A percentile compares a stretch with the other conserved stretches of the same genome.
These are phyloP conservation scores for Columba livia DNA, from an alignment of 2,113 vertebrate species.

Conservation along the genomic window DNA sequence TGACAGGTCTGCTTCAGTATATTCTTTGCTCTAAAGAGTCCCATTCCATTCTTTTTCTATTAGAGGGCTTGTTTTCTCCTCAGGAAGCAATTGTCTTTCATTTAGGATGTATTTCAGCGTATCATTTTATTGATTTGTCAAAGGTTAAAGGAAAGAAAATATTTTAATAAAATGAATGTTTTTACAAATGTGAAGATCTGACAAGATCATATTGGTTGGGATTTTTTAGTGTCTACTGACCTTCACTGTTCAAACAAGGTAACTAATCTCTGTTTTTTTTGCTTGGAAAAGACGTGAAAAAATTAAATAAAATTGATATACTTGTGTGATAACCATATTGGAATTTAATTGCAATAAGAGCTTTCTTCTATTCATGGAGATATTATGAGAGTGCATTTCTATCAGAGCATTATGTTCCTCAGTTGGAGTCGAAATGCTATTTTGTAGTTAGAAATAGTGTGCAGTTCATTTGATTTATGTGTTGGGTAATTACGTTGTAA, in stretches of 20 bases:
- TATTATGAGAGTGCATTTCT: background rate
- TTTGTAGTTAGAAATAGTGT: background rate
- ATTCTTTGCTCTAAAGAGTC: background rate
- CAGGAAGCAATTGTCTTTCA: background rate
- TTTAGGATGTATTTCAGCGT: background rate
- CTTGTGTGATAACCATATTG: background rate
- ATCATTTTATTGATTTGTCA: background rate
- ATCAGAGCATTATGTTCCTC: background rate
- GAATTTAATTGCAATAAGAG: background rate
- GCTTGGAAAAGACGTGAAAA: background rate
- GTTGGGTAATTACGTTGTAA: background rate
- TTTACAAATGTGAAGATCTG: background rate
- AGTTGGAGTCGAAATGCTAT: background rate
- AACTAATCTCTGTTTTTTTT: background rate
- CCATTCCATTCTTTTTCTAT: background rate
- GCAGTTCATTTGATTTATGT: background rate
- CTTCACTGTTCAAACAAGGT: background rate
- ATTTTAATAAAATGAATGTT: background rate
- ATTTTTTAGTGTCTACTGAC: background rate
- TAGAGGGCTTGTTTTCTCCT: background rate
- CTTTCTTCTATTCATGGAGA: background rate
- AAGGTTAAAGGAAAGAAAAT: background rate
- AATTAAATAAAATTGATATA: background rate
- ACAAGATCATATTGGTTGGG: background rate
- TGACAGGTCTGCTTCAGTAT: background rate